Base-by-base conservation (phyloP, 2,113 vertebrate genomes). In the Athene cunicularia region DNA sequence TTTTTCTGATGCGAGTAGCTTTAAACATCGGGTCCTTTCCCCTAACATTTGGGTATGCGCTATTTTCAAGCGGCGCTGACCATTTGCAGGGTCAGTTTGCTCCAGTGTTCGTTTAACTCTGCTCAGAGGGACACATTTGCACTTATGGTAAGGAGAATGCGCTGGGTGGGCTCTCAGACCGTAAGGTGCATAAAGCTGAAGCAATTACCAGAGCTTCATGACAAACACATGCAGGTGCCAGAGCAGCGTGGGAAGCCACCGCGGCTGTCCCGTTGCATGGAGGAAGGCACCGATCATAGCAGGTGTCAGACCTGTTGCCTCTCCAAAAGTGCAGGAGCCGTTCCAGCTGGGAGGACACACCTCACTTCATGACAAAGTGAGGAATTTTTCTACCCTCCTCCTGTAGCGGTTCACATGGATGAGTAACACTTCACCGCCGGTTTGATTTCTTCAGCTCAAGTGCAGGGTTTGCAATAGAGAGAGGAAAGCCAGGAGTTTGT, bases 381-480 rank as follows among this genome's bases (percentile, higher is more conserved):
- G 27, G 5, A 32, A 33, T 6, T 8, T 23, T 68, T n/a, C 8
- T 5, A 1, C 2, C 9, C 24, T n/a, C 30, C 8, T n/a, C 53
- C 3, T 1, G 15, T 12, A 23, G 22, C 1, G 0, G 12, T 24
- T 58, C 18, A 1, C 24, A 3, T 1, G 27, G 47, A 9, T 20
- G 15, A 23, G 10, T 3, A 43, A 20, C 45, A 1, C 70, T 35
- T 67, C 35, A 12, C 19, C 17, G 11, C 14, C 0, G 1, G 14
- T 52, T 80, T 77, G 47, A 32, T 14, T 52, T 33, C 49, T 35
- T 76, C 47, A 35, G 41, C 41, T 82, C 27, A 39, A 62, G 45
- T 4, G 7, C 12, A 5, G 2, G 5, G 45, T 59, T 60, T 39
- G 45, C 21, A 14, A 30, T 0, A 41, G 49, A 49, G 56, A 22